Percentiles rank a stretch among this genome's conserved stretches.
phyloP scores from a whole-genome alignment of 1,140 invertebrate species.

The Pogonomyrmex californicus region DNA sequence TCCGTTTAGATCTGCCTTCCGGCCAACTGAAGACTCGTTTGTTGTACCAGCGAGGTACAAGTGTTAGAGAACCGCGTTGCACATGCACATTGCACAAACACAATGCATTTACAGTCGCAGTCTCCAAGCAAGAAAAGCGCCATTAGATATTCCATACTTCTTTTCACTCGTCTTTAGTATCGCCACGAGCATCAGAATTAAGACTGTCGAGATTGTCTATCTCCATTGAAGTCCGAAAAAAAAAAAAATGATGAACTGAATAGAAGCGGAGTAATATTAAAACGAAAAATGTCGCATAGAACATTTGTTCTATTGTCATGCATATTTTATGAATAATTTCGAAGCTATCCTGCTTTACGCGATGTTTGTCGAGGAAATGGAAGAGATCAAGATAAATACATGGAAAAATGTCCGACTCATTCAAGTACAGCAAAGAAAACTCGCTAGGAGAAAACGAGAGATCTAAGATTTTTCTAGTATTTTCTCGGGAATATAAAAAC shows the following conservation, averaged over 20 bases:
- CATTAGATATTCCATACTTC: conserved; percentile 31
- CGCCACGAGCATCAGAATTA: conserved; percentile 59
- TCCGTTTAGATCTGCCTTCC: conserved; percentile 63
- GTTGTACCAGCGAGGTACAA: conserved; percentile 23
- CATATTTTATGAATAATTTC: conserved; percentile 54
- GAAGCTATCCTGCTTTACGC: not conserved
- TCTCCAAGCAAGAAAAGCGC: conserved; percentile 23
- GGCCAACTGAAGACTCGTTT: conserved; percentile 67
- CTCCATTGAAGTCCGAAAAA: not conserved
- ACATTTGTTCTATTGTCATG: conserved; percentile 18
- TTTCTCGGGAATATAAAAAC: not conserved
- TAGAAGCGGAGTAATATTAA: conserved; percentile 6
- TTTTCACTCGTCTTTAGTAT: conserved; percentile 21
- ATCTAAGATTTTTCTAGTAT: conserved; percentile 6
- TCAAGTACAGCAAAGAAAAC: not conserved
- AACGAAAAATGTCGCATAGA: conserved; percentile 11
- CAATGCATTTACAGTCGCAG: not conserved
- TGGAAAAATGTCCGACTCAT: conserved; percentile 23
- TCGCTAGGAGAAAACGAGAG: not conserved
- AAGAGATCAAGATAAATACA: conserved; percentile 56
- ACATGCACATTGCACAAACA: not conserved
- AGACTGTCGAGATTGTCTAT: conserved; percentile 53
- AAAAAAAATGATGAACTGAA: conserved; percentile 32
- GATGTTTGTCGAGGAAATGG: conserved; percentile 33
- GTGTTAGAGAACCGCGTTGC: conserved; percentile 11